phyloP scores from a whole-genome alignment of 2,113 vertebrate genomes.

The Coturnix japonica region DNA sequence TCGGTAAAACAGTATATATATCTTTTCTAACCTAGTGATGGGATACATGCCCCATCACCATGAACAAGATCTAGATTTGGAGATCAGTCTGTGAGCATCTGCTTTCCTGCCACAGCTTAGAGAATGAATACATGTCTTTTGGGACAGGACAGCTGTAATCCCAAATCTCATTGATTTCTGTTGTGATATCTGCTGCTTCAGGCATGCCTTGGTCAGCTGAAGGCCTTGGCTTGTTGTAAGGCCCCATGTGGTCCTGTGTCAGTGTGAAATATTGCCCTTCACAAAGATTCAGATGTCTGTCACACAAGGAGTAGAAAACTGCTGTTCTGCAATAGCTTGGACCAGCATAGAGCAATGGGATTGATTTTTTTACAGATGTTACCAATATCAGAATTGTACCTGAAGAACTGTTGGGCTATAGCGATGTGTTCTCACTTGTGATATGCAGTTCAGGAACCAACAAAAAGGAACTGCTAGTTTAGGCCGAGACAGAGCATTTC shows the following conservation, averaged over 20 bases:
- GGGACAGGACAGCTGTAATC: background rate
- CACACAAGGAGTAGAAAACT: background rate
- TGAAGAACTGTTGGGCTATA: background rate
- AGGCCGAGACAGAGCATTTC: background rate
- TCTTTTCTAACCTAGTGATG: background rate
- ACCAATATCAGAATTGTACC: background rate
- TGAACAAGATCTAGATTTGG: background rate
- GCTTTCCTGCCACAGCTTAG: background rate
- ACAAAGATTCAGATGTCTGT: background rate
- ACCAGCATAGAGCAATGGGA: background rate
- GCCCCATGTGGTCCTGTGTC: background rate
- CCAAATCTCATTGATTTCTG: background rate
- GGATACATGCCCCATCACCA: background rate
- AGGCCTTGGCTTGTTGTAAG: background rate
- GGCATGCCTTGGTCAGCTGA: background rate
- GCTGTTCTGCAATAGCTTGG: background rate
- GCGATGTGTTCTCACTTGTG: background rate
- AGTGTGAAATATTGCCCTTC: background rate
- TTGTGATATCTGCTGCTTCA: background rate
- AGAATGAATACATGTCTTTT: background rate
- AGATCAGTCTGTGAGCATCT: background rate
- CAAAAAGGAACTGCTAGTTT: background rate
- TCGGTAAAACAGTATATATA: background rate
- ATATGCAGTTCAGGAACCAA: background rate
- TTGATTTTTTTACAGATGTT: background rate